Conservation (phyloP, 2,113 vertebrate genomes). For the Calyptommatus sinebrachiatus region DNA sequence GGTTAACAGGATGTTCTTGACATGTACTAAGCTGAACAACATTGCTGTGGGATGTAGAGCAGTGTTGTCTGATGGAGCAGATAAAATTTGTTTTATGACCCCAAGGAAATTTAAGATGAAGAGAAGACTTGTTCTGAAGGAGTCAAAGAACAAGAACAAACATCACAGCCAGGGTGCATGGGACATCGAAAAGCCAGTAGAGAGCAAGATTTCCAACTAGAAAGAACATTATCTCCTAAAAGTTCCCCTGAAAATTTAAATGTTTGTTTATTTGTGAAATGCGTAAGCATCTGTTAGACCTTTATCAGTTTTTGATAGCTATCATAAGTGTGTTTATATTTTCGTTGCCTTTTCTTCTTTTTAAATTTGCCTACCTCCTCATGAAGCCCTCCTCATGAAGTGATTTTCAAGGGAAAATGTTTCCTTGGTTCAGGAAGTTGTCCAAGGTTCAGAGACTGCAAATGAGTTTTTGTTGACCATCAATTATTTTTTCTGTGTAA, state of each 20-base stretch:
- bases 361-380: too few relatives aligned
- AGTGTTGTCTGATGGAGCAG: constrained; percentile 20
- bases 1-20: constrained; percentile 32
- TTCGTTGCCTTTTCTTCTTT: too few relatives aligned
- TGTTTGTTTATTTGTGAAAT: background rate
- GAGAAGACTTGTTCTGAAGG: constrained; percentile 11
- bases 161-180: background rate
- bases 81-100: constrained; percentile 22
- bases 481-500: too few relatives aligned
- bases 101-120: constrained; percentile 19
- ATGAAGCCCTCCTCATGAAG: too few relatives aligned
- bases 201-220: background rate
- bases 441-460: too few relatives aligned
- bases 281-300: background rate
- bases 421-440: too few relatives aligned
- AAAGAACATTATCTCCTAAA: background rate
- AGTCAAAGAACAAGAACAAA: constrained; percentile 18
- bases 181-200: background rate
- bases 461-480: too few relatives aligned
- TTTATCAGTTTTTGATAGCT: background rate
- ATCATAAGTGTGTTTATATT: background rate
- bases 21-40: constrained; percentile 27
- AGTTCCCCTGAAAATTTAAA: too few relatives aligned
- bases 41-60: constrained; percentile 13
- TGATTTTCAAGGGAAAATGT: too few relatives aligned